These are phyloP conservation scores for Neodon shergylaensis DNA, from an alignment of 2,113 vertebrate genomes.

Conservation along the genomic window DNA sequence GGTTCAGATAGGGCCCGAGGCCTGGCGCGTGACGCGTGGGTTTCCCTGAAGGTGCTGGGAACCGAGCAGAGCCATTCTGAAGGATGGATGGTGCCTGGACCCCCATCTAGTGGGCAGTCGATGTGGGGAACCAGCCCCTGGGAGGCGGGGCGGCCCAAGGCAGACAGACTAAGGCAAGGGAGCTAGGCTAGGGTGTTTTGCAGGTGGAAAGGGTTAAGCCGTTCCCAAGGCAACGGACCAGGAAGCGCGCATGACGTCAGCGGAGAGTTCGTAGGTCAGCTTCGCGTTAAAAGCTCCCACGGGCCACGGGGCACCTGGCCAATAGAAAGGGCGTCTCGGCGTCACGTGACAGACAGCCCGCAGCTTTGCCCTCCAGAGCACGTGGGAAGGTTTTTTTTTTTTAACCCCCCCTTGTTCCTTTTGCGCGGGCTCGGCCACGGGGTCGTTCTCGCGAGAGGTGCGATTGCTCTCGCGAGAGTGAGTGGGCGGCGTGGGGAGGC, in stretches of 20 bases:
- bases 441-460: slow-evolving; percentile 68
- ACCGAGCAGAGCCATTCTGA: slow-evolving; percentile 44
- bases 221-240: slow-evolving; percentile 74
- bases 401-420: slow-evolving; percentile 31
- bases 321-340: not conserved
- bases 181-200: not conserved
- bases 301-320: not conserved
- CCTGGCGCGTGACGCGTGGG: not conserved
- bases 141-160: not conserved
- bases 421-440: slow-evolving; percentile 63
- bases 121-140: not conserved
- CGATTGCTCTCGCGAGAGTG: slow-evolving; percentile 68
- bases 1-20: not conserved
- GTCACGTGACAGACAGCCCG: slow-evolving; percentile 16
- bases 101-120: not conserved
- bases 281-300: slow-evolving; percentile 65
- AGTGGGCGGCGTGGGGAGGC: slow-evolving; percentile 68
- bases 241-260: slow-evolving; percentile 70
- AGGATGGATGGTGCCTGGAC: not conserved
- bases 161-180: not conserved
- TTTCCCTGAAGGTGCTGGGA: not conserved
- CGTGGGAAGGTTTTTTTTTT: slow-evolving; percentile 50
- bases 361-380: not conserved
- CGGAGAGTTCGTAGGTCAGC: slow-evolving; percentile 72
- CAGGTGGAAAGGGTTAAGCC: slow-evolving; percentile 58